Evolutionary conservation across 2,888 invertebrate species (phyloP), one percentile per base, ranked within the genome.

Genomic region (Apoda limacodes): DNA sequence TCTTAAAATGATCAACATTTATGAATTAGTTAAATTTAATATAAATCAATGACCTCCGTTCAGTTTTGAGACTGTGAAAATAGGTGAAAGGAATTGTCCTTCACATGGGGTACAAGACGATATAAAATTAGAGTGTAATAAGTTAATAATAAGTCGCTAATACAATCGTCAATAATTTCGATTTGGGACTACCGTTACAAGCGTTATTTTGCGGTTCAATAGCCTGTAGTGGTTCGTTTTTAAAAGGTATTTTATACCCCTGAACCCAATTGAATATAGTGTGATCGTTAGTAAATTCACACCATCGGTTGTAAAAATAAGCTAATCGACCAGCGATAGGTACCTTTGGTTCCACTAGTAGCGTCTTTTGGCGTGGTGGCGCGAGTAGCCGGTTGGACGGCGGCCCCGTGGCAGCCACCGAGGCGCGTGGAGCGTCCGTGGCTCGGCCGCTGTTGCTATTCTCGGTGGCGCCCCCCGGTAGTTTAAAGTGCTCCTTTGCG

Each of bases 161-260:
- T 23, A 13, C 31, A 37, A 9, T 34, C 13, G 14, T 34, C n/a
- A n/a, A n/a, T n/a, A n/a, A n/a, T n/a, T n/a, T n/a, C n/a, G n/a
- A n/a, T n/a, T n/a, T n/a, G n/a, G n/a, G n/a, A n/a, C n/a, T n/a
- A n/a, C n/a, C n/a, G n/a, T n/a, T n/a, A n/a, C n/a, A n/a, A n/a
- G n/a, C n/a, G n/a, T n/a, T n/a, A n/a, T 22, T 15, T 17, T 17
- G 9, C 20, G 27, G n/a, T 14, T 13, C 2, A 5, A 25, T 15
- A 28, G 25, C 17, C 15, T n/a, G n/a, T n/a, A n/a, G 15, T 24
- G 17, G 28, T 27, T 30, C 25, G 9, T 1, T 3, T 13, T 11
- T 19, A 23, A 40, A 40, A 4, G 40, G 40, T 20, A 40, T 40
- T 22, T 32, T 28, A 28, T 37, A 40, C 6, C 40, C 37, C 22